Evolutionary conservation across 2,113 vertebrate species (phyloP), one percentile per base, ranked within the genome.

Genomic region (Crotalus viridis): DNA sequence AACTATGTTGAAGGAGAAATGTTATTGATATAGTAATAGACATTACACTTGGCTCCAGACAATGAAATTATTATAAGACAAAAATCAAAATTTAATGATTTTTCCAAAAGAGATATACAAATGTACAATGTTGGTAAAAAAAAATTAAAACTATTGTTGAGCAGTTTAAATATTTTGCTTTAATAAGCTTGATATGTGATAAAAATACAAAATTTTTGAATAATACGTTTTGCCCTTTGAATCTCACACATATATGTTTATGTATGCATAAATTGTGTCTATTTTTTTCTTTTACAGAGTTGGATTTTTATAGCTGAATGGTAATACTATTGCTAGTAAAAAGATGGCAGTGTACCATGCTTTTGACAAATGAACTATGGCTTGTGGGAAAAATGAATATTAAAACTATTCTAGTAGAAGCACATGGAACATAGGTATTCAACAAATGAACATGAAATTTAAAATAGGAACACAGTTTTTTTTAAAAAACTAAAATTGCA

Each of bases 21-120:
- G 28, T 91, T 4, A 55, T 87, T 94, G 94, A 94, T 91, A 28
- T 93, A 43, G 94, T 93, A 33, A 92, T 48, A 92, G 54, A 93
- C 89, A 10, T 55, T 94, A 81, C 55, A 56, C 26, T 91, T 93
- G 57, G 43, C 43, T 33, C 81, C 95, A 91, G 52, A 52, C 33
- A 55, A 64, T 85, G 48, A 74, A 69, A 81, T n/a, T 90, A 86
- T 54, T 61, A 10, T 93, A 33, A 1, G 4, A 91, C 59, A 92
- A 94, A 59, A 0, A 55, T 88, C 24, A 94, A 96, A 91, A 96
- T 0, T 5, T 89, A 2, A 85, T 52, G 48, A 93, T 94, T 95
- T 0, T n/a, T 93, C 85, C 39, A 54, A 13, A 85, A 87, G 4
- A 88, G 39, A 74, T 39, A 88, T 39, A 56, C 3, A 15, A 85